Percentiles rank a stretch among this genome's conserved stretches.
These are phyloP conservation scores for Cantharis lateralis DNA, from an alignment of 2,888 invertebrate species.

Conservation along the genomic window DNA sequence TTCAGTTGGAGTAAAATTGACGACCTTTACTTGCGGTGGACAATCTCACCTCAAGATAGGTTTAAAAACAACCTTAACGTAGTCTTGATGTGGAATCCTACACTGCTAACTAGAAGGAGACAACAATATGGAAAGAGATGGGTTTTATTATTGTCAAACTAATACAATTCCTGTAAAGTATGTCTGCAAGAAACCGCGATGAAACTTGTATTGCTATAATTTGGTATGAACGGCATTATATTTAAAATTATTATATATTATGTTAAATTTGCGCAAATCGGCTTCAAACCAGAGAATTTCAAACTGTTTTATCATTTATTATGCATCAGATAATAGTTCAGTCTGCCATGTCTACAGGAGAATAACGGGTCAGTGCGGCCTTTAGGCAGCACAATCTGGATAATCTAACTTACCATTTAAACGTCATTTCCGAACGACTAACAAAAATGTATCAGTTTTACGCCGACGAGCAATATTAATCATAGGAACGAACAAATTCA, in stretches of 20 bases:
- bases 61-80: background rate
- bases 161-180: background rate
- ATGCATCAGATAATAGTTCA: too few species aligned
- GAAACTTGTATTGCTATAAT: conserved; percentile 44
- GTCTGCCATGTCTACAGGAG: too few species aligned
- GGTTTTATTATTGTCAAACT: background rate
- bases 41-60: background rate
- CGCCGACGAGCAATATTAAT: too few species aligned
- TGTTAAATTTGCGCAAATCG: conserved; percentile 7
- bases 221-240: conserved; percentile 44
- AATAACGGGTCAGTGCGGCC: too few species aligned
- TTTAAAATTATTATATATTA: conserved; percentile 43
- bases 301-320: too few species aligned
- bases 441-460: too few species aligned
- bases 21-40: background rate
- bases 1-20: background rate
- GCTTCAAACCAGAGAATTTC: background rate
- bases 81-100: background rate
- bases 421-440: too few species aligned
- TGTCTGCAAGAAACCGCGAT: conserved; percentile 37
- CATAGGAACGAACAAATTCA: too few species aligned
- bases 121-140: background rate
- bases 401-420: too few species aligned
- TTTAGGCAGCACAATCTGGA: too few species aligned
- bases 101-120: background rate